Evolutionary conservation across 2,888 invertebrate species (phyloP), one percentile per base, ranked within the genome.

Genomic region (Nemotelus pantherinus): DNA sequence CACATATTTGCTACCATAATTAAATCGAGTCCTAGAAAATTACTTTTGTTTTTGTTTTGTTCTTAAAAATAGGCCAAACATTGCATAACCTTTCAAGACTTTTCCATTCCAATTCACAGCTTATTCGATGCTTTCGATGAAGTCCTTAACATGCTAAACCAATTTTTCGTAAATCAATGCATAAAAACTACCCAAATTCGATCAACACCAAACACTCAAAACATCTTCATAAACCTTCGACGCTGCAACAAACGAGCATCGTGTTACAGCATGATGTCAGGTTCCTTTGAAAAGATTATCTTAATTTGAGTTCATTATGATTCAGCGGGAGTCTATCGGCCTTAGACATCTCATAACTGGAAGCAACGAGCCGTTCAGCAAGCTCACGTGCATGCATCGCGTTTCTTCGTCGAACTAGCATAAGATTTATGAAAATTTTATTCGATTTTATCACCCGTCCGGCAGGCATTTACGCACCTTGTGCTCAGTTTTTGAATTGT

Each of bases 381-480:
- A 3, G 41, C 57, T 57, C 57, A 25, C 43, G 43, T n/a, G 2
- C 25, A 25, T 53, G 50, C 6, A 50, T 2, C 47, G 39, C 50
- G 47, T 65, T 65, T n/a, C 7, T 55, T 57, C n/a, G 10, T 43
- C 6, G 2, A 44, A 44, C n/a, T 57, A 55, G 43, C 44, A 45
- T 3, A 71, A 57, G 71, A 71, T 71, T 71, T 71, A 71, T 71
- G 39, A 57, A 55, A 71, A 71, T 71, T 71, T 71, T 71, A 71
- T 71, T 57, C 71, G 55, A 55, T 71, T 44, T 71, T 57, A 71
- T 71, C 71, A 57, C 57, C 57, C 10, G n/a, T 57, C 71, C 71
- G 71, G 57, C 71, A 71, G 71, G 71, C 71, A 71, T 71, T 71
- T 71, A 71, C 71, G 71, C 71, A 71, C 71, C 71, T 71, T 71